Conservation (phyloP, 1,140 invertebrate species). For the Drosophila melanica region DNA sequence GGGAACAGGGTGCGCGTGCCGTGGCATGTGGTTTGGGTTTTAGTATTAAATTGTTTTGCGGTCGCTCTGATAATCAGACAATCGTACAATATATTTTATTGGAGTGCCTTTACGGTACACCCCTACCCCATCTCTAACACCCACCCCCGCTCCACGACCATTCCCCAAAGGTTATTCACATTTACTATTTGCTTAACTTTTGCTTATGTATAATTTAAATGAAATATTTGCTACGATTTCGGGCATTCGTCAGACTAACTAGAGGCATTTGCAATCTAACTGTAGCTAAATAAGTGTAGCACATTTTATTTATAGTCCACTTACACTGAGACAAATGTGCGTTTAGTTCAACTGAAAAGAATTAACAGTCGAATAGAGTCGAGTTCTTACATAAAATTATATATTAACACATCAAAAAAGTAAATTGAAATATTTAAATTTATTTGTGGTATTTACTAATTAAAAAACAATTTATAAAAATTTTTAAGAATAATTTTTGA, state of each 20-base stretch:
- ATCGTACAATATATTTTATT: slow-evolving; percentile 79
- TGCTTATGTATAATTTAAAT: slow-evolving; percentile 75
- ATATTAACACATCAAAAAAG: too few species aligned
- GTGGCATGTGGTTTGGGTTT: slow-evolving; percentile 76
- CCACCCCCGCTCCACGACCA: neutral
- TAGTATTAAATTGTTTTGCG: slow-evolving; percentile 82
- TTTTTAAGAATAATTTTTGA: too few species aligned
- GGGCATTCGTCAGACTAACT: slow-evolving; percentile 58
- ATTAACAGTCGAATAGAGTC: neutral
- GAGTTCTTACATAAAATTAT: too few species aligned
- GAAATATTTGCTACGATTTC: slow-evolving; percentile 63
- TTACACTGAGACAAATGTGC: slow-evolving; percentile 5
- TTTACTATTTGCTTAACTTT: slow-evolving; percentile 41
- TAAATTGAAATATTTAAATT: too few species aligned
- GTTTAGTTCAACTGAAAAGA: neutral
- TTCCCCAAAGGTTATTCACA: slow-evolving; percentile 10
- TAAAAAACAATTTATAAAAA: too few species aligned
- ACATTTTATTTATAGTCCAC: slow-evolving; percentile 6
- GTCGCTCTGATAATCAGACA: slow-evolving; percentile 77
- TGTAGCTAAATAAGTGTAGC: slow-evolving; percentile 25
- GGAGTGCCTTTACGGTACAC: slow-evolving; percentile 34
- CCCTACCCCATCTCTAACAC: neutral
- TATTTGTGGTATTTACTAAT: too few species aligned
- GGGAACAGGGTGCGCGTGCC: slow-evolving; percentile 66
- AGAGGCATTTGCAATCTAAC: slow-evolving; percentile 14